Percentiles rank a stretch among this genome's conserved stretches.
Evolutionary conservation across 30 jellyfish, hydroid and myxozoan genomes (phyloP).

Genomic region (Catostylus mosaicus): DNA sequence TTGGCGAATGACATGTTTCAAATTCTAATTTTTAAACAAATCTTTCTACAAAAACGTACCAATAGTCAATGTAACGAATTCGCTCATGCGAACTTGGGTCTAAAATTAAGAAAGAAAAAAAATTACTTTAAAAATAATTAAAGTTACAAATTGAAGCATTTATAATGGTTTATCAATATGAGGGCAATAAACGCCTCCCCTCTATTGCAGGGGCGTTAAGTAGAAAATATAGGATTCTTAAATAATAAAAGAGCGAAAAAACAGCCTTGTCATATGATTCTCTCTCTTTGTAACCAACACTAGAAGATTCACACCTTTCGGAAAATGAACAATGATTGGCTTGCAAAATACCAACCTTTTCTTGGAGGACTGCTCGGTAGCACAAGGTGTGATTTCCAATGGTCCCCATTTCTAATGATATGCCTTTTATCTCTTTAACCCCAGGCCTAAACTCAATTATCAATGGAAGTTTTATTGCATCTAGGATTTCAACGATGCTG

Average conservation of each 20-base stretch:
- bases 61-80: not conserved
- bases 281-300: no score
- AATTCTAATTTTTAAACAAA: not conserved
- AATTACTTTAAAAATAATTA: no score
- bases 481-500: not conserved
- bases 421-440: not conserved
- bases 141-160: not conserved
- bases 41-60: not conserved
- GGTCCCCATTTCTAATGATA: constrained; percentile 18
- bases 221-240: not conserved
- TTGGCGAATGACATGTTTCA: not conserved
- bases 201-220: not conserved
- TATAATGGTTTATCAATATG: not conserved
- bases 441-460: constrained; percentile 17
- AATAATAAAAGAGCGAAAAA: no score
- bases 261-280: no score
- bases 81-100: not conserved
- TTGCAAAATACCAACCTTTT: constrained; percentile 13
- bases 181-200: not conserved
- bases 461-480: constrained; percentile 27
- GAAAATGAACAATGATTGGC: not conserved
- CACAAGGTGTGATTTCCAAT: constrained; percentile 65
- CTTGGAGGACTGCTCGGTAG: constrained; percentile 57
- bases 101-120: not conserved
- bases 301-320: not conserved